phyloP scores from a whole-genome alignment of 2,113 vertebrate genomes.

The Ascaphus truei region DNA sequence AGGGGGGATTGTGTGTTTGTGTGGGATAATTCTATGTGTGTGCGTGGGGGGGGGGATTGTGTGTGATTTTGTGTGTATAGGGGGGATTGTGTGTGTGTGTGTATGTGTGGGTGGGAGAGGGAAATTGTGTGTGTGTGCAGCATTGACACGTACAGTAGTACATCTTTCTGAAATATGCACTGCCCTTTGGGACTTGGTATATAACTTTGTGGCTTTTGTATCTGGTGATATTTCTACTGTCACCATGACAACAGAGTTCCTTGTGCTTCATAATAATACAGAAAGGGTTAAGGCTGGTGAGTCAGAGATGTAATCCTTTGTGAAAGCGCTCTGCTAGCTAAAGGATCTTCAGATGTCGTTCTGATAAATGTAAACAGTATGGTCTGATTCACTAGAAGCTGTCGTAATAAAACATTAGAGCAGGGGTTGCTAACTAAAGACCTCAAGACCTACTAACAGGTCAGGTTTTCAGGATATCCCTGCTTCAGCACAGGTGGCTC shows the following conservation, averaged over 20 bases:
- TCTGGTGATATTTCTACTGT: neutral
- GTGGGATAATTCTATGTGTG: no score
- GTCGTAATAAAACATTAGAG: neutral
- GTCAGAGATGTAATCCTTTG: neutral
- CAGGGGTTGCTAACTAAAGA: no score
- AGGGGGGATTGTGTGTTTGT: no score
- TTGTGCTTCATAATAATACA: neutral
- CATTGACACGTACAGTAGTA: neutral
- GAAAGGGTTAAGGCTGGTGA: neutral
- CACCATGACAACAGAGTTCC: slow-evolving; percentile 16
- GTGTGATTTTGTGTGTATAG: no score
- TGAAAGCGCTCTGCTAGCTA: neutral
- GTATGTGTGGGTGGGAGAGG: no score
- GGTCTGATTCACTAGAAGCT: neutral
- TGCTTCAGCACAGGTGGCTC: no score
- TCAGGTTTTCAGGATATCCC: no score
- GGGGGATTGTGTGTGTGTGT: no score
- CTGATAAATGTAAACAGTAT: neutral
- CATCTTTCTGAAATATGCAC: neutral
- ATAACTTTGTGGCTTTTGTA: neutral
- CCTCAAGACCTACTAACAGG: no score
- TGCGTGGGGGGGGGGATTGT: no score
- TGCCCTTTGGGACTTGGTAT: neutral
- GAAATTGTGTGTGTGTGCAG: no score
- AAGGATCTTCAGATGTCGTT: neutral